Percentiles rank a stretch among this genome's conserved stretches.
Conservation (phyloP, 2,888 invertebrate species). For the Ceraclea dissimilis region DNA sequence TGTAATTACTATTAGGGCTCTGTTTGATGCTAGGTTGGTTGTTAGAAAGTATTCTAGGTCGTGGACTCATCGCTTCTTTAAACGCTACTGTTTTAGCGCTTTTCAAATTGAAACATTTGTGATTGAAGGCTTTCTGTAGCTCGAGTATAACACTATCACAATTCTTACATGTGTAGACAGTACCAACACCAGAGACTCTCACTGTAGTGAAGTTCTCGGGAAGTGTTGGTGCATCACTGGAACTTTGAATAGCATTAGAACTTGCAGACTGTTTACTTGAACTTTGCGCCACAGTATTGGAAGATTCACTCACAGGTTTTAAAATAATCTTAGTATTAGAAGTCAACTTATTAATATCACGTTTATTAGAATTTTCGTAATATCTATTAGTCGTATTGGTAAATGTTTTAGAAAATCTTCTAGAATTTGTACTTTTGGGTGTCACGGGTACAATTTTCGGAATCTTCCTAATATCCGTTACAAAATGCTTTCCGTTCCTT, state of each 20-base stretch:
- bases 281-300: slow-evolving; percentile 9
- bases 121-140: slow-evolving; percentile 38
- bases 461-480: background rate
- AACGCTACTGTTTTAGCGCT: background rate
- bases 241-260: background rate
- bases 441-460: background rate
- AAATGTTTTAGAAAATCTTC: too few species aligned
- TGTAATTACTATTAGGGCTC: too few species aligned
- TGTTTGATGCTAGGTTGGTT: background rate
- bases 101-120: slow-evolving; percentile 33
- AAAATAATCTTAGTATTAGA: background rate
- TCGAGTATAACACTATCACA: slow-evolving; percentile 44
- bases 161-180: slow-evolving; percentile 42
- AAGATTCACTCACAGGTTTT: background rate
- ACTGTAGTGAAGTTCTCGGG: slow-evolving; percentile 32
- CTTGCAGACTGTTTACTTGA: background rate
- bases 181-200: slow-evolving; percentile 43
- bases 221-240: background rate
- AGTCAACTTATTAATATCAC: background rate
- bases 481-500: slow-evolving; percentile 6
- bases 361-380: background rate
- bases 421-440: background rate
- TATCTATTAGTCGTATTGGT: slow-evolving; percentile 8
- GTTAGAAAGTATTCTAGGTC: background rate
- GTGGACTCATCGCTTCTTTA: background rate